Conservation (phyloP, 2,113 vertebrate species). For the Nycticorax nycticorax region DNA sequence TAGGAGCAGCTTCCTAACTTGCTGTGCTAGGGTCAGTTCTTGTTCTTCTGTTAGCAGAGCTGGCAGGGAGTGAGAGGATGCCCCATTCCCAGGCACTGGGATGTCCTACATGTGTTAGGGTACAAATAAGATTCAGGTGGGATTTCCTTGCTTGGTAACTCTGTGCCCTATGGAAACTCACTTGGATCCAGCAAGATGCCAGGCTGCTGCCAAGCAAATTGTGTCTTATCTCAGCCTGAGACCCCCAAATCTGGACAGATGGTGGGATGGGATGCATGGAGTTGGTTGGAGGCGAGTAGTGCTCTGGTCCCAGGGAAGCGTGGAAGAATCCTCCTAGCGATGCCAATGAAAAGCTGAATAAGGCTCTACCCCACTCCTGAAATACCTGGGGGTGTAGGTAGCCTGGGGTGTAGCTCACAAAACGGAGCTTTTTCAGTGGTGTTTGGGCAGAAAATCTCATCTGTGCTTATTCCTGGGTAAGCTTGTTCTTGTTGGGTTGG, state of each 20-base stretch:
- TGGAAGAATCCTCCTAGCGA: neutral
- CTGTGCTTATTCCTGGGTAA: neutral
- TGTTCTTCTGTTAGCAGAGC: neutral
- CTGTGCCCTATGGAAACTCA: neutral
- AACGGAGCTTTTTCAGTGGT: neutral
- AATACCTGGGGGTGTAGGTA: neutral
- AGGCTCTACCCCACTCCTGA: neutral
- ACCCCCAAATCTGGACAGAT: neutral
- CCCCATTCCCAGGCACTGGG: neutral
- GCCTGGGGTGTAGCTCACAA: neutral
- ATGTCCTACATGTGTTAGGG: neutral
- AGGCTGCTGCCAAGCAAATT: neutral
- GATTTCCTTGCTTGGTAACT: neutral
- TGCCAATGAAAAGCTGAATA: neutral
- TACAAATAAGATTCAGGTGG: neutral
- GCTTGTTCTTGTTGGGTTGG: neutral
- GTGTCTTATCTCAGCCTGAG: neutral
- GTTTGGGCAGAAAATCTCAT: neutral
- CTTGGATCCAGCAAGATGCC: neutral
- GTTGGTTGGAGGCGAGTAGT: neutral
- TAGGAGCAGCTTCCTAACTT: neutral
- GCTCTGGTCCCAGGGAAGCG: neutral
- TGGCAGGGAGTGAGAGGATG: neutral
- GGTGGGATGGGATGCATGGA: neutral
- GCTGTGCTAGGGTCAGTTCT: neutral